Percentiles rank a stretch among this genome's conserved stretches.
Evolutionary conservation across 2,888 invertebrate species (phyloP).

Genomic region (Oxytorus armatus): DNA sequence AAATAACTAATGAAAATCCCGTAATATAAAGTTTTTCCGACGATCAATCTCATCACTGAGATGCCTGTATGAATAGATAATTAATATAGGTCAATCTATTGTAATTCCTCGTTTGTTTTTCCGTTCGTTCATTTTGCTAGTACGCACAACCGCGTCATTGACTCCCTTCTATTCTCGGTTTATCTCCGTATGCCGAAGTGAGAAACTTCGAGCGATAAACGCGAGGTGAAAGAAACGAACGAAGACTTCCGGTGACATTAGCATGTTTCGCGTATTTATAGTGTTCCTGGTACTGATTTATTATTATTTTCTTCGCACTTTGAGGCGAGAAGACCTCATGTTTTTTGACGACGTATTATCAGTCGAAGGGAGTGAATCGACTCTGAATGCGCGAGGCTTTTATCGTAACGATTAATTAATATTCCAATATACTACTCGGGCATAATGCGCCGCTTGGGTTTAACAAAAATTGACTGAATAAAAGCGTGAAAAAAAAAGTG

Average conservation of each 20-base stretch:
- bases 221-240: conserved; percentile 41
- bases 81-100: conserved; percentile 59
- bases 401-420: conserved; percentile 78
- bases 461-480: conserved; percentile 34
- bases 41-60: background rate
- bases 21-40: no score
- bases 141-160: conserved; percentile 52
- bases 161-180: conserved; percentile 38
- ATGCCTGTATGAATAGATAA: conserved; percentile 49
- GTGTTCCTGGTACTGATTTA: conserved; percentile 27
- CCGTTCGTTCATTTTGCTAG: conserved; percentile 37
- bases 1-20: no score
- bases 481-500: conserved; percentile 56
- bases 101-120: no score
- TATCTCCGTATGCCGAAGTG: conserved; percentile 4
- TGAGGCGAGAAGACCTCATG: background rate
- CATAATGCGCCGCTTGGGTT: conserved; percentile 58
- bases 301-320: conserved; percentile 13
- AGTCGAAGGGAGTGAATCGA: no score
- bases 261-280: conserved; percentile 32
- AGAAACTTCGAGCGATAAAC: conserved; percentile 29
- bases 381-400: conserved; percentile 31
- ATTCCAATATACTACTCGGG: conserved; percentile 71
- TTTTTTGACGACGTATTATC: conserved; percentile 6
- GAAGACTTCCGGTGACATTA: conserved; percentile 55